Evolutionary conservation across 2,888 invertebrate species (phyloP), one percentile per base, ranked within the genome.

Genomic region (Diarsia dahlii): DNA sequence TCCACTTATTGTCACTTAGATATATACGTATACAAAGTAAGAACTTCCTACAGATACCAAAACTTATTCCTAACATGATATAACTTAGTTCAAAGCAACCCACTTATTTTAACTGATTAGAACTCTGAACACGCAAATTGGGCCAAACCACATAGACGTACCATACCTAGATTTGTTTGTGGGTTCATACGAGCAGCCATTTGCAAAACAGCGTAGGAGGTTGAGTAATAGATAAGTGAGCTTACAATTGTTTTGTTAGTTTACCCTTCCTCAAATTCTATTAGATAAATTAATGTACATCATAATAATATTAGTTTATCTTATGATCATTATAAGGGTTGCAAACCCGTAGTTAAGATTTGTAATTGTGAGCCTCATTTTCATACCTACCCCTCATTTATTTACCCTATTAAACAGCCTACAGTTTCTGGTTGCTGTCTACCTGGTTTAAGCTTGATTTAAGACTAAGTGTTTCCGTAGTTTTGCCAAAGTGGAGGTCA

Each of bases 31-130:
- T 12, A 46, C n/a, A 69, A 54, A 34, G 15, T n/a, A 34, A 28
- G 3, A 48, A 69, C n/a, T 69, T 70, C 15, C 34, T 3, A 12
- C 8, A 13, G 13, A 20, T 28, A 72, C 12, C 13, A 56, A 45
- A 74, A 75, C 28, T 74, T 60, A 60, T 23, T 46, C 13, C 39
- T 52, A 39, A 50, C 48, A 15, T n/a, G 13, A 46, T 34, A 60
- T 34, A 69, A 69, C 46, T 69, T 39, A 60, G 46, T 60, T 52
- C 9, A 52, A 76, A 50, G 13, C 58, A 45, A n/a, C 54, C 15
- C 15, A 20, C 45, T 79, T n/a, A n/a, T n/a, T 48, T 69, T 39
- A 52, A 48, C 23, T 67, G 52, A 78, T 79, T 62, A 68, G 6
- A 68, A 68, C 34, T 69, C 23, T 20, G 60, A 34, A 58, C 20